phyloP scores from a whole-genome alignment of 2,888 invertebrate genomes.

The Lucinisca nassula region DNA sequence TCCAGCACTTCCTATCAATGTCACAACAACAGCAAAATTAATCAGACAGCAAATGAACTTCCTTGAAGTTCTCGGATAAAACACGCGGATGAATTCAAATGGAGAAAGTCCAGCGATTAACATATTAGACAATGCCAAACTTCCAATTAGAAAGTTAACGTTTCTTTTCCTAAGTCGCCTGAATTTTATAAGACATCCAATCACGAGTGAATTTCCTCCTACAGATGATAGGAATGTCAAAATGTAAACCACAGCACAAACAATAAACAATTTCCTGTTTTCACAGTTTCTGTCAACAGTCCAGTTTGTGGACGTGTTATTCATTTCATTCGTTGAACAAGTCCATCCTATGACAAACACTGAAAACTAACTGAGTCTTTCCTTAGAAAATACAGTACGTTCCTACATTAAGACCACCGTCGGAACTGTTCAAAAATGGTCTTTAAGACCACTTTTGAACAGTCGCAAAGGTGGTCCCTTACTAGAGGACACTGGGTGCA shows the following conservation, averaged over 20 bases:
- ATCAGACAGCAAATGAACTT: background rate
- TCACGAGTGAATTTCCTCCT: background rate
- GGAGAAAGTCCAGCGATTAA: background rate
- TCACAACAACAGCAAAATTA: background rate
- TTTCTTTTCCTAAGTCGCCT: background rate
- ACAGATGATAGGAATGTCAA: background rate
- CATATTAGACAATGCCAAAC: background rate
- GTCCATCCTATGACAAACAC: too few species aligned
- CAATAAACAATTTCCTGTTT: background rate
- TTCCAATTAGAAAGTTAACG: background rate
- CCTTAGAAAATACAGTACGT: too few species aligned
- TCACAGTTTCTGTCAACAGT: background rate
- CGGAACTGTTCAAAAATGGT: too few species aligned
- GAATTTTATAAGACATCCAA: background rate
- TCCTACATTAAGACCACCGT: too few species aligned
- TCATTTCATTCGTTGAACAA: too few species aligned
- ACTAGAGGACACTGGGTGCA: too few species aligned
- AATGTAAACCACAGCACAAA: background rate
- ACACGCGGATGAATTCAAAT: background rate
- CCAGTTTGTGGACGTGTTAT: too few species aligned
- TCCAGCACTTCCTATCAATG: background rate
- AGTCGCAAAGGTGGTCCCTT: too few species aligned
- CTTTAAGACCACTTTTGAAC: too few species aligned
- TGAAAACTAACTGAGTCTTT: too few species aligned
- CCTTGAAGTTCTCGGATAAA: background rate